These are phyloP conservation scores for Oligia latruncula DNA, from an alignment of 2,888 invertebrate species.

Conservation along the genomic window DNA sequence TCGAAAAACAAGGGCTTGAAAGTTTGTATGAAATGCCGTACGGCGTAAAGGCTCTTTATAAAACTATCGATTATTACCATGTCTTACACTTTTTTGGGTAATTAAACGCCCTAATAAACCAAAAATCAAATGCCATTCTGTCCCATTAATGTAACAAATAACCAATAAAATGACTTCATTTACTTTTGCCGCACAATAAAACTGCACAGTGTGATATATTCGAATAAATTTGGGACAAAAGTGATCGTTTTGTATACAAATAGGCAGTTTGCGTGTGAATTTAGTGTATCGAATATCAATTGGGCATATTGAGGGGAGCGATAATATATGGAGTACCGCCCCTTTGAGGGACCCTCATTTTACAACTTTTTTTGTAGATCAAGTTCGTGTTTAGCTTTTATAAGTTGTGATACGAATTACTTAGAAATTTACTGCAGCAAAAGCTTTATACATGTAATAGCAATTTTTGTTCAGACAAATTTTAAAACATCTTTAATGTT, in stretches of 20 bases:
- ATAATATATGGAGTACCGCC: slow-evolving; percentile 77
- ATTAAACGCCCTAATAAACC: slow-evolving; percentile 53
- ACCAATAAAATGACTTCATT: slow-evolving; percentile 77
- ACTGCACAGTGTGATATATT: slow-evolving; percentile 71
- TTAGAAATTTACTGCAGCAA: neutral
- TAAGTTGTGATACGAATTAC: neutral
- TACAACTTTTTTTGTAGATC: slow-evolving; percentile 50
- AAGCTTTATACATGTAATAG: neutral
- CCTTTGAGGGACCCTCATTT: slow-evolving; percentile 59
- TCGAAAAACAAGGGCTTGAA: no score
- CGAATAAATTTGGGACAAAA: slow-evolving; percentile 77
- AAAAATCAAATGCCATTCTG: slow-evolving; percentile 54
- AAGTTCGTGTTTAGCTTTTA: slow-evolving; percentile 15
- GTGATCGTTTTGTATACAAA: slow-evolving; percentile 83
- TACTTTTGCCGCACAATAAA: slow-evolving; percentile 82
- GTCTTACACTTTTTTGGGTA: slow-evolving; percentile 14
- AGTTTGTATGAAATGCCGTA: no score
- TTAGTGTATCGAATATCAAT: slow-evolving; percentile 88
- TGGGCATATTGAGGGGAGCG: slow-evolving; percentile 76
- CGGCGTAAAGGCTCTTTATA: neutral
- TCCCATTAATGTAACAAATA: slow-evolving; percentile 64
- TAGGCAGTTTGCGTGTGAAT: slow-evolving; percentile 86
- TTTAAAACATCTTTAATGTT: neutral
- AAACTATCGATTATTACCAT: slow-evolving; percentile 2
- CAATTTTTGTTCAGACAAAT: no score